Percentiles rank a stretch among this genome's conserved stretches.
Evolutionary conservation across 2,113 vertebrate genomes (phyloP).

Genomic region (Thamnophis sirtalis): DNA sequence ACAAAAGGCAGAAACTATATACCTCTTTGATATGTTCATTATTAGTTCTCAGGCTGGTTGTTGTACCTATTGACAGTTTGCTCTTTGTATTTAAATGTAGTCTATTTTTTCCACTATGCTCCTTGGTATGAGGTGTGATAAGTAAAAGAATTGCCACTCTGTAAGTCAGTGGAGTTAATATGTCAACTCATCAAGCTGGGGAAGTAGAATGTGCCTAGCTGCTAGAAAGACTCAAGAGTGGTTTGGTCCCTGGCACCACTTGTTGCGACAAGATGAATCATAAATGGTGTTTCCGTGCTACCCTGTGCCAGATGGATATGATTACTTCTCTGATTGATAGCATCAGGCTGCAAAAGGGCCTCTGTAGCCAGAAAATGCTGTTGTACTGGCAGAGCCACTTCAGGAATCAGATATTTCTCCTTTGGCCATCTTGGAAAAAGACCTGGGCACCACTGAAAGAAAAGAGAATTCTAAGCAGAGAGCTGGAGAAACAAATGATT

Average conservation of each 20-base stretch:
- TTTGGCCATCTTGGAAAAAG: slow-evolving; percentile 49
- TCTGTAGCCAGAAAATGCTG: slow-evolving; percentile 66
- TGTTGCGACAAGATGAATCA: slow-evolving; percentile 72
- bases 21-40: background rate
- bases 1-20: background rate
- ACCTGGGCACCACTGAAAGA: accelerated
- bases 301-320: slow-evolving; percentile 70
- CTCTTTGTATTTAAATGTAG: background rate
- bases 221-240: slow-evolving; percentile 46
- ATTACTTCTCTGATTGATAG: slow-evolving; percentile 75
- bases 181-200: slow-evolving; percentile 60
- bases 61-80: background rate
- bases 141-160: slow-evolving; percentile 73
- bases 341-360: slow-evolving; percentile 64
- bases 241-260: slow-evolving; percentile 64
- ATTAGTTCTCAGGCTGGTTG: background rate
- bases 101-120: background rate
- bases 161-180: slow-evolving; percentile 63
- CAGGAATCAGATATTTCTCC: slow-evolving; percentile 46
- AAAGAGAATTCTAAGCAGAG: slow-evolving; percentile 1
- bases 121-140: slow-evolving; percentile 62
- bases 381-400: slow-evolving; percentile 51
- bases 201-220: slow-evolving; percentile 68
- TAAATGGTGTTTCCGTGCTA: slow-evolving; percentile 67
- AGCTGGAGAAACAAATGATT: background rate